phyloP scores from a whole-genome alignment of 2,888 invertebrate species.

The Mimas tiliae region DNA sequence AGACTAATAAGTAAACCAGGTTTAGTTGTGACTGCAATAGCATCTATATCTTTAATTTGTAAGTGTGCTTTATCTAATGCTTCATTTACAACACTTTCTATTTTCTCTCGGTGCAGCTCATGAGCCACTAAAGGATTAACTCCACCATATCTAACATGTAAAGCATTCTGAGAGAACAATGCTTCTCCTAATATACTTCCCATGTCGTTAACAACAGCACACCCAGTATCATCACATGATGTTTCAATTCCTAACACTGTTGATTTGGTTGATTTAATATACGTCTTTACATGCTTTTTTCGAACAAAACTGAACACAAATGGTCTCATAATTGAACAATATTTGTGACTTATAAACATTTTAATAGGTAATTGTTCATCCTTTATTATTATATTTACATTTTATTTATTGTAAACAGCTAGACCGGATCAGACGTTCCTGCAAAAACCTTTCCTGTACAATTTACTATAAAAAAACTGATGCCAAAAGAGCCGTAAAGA shows the following conservation, averaged over 20 bases:
- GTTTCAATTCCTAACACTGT: slow-evolving; percentile 96
- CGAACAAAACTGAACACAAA: not conserved
- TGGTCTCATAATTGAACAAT: not conserved
- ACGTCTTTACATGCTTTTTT: not conserved
- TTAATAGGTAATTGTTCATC: no score
- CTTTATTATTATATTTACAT: no score
- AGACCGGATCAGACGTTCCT: no score
- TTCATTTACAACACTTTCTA: slow-evolving; percentile 88
- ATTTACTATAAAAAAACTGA: no score
- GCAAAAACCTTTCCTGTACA: no score
- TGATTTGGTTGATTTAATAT: slow-evolving; percentile 31
- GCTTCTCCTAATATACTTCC: slow-evolving; percentile 92
- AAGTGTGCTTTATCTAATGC: slow-evolving; percentile 87
- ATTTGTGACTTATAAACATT: not conserved
- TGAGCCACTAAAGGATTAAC: slow-evolving; percentile 95
- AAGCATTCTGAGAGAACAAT: slow-evolving; percentile 90
- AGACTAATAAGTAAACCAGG: slow-evolving; percentile 94
- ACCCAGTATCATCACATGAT: slow-evolving; percentile 98
- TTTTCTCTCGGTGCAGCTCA: slow-evolving; percentile 91
- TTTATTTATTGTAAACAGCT: no score
- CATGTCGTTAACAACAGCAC: slow-evolving; percentile 91
- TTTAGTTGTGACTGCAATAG: slow-evolving; percentile 95
- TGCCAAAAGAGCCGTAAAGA: no score
- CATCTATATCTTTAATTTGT: slow-evolving; percentile 88
- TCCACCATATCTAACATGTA: slow-evolving; percentile 91